phyloP scores from a whole-genome alignment of 30 jellyfish, hydroid and myxozoan species.

The Cassiopea xamachana region DNA sequence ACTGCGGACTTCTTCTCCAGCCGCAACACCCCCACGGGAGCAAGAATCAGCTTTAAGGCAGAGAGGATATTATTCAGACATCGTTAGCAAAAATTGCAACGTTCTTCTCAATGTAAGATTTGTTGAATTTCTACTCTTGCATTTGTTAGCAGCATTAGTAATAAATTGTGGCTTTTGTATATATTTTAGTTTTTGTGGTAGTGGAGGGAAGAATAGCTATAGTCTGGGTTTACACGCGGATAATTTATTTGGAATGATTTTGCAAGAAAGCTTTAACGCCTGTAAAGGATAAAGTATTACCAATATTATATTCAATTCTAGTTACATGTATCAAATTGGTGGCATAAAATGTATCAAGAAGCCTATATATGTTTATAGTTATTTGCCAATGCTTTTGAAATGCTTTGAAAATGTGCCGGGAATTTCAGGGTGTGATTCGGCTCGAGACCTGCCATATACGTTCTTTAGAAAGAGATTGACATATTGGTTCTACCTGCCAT shows the following conservation, averaged over 20 bases:
- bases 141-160: background rate
- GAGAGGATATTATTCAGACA: conserved; percentile 92
- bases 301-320: background rate
- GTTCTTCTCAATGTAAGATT: conserved; percentile 38
- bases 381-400: background rate
- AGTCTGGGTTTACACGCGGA: background rate
- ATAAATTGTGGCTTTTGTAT: no score
- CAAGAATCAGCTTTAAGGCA: conserved; percentile 62
- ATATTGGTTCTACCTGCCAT: no score
- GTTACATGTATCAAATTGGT: background rate
- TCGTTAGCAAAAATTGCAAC: conserved; percentile 43
- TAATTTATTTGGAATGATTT: no score
- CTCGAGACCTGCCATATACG: no score
- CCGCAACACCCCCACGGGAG: background rate
- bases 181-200: no score
- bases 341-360: background rate
- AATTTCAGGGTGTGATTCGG: no score
- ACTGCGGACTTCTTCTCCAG: conserved; percentile 2
- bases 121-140: background rate
- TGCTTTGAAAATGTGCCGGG: background rate
- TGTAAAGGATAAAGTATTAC: no score
- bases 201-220: no score
- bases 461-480: no score
- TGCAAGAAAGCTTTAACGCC: no score
- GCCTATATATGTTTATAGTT: background rate